These are phyloP conservation scores for Pseudocheirus occidentalis DNA, from an alignment of 2,797 vertebrate genomes.

Conservation along the genomic window DNA sequence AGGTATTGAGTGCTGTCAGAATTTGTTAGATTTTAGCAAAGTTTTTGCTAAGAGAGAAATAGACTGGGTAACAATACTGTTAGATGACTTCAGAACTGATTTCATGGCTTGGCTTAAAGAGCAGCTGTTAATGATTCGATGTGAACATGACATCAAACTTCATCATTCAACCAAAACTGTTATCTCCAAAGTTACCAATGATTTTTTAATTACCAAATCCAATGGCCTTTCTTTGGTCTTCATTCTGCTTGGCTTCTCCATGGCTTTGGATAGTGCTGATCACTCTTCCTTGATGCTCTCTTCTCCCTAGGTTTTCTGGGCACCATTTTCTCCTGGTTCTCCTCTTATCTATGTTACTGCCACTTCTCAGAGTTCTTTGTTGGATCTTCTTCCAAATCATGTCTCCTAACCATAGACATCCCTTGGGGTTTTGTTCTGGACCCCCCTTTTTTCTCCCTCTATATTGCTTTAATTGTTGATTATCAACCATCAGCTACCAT, in stretches of 20 bases:
- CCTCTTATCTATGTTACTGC: neutral
- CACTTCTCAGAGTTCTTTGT: neutral
- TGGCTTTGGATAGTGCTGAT: too few relatives aligned
- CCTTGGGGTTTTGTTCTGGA: neutral
- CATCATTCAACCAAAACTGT: neutral
- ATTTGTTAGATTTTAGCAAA: neutral
- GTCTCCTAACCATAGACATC: neutral
- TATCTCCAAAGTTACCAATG: neutral
- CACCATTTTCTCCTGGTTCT: neutral
- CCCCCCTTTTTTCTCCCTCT: neutral
- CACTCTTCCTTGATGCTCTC: neutral
- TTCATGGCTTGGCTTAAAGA: neutral
- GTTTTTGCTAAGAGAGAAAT: neutral
- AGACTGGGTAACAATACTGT: neutral
- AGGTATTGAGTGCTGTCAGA: neutral
- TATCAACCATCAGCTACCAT: neutral
- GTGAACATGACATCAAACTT: neutral
- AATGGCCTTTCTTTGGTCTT: neutral
- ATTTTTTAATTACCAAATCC: neutral
- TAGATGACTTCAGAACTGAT: neutral
- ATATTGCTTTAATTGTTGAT: neutral
- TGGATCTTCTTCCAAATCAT: neutral
- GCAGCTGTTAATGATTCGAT: neutral
- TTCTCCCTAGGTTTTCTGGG: neutral
- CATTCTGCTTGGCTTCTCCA: neutral